Percentiles rank a stretch among this genome's conserved stretches.
Evolutionary conservation across 2,888 invertebrate genomes (phyloP).

Genomic region (Tenthredo amoena): DNA sequence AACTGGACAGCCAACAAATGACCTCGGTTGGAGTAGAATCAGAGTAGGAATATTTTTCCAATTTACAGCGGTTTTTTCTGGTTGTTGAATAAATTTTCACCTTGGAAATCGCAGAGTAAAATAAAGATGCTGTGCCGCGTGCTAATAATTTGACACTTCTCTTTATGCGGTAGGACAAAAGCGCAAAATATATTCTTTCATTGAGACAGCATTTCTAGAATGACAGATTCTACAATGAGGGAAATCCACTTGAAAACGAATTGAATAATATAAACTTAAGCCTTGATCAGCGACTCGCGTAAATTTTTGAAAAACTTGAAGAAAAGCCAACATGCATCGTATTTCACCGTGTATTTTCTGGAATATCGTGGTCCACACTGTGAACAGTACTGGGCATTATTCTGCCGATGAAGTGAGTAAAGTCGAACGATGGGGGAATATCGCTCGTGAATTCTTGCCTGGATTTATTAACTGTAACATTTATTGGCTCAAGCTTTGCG

Average conservation of each 20-base stretch:
- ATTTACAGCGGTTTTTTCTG: not conserved
- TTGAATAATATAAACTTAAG: not conserved
- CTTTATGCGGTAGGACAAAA: not conserved
- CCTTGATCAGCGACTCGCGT: not conserved
- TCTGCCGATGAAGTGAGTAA: not conserved
- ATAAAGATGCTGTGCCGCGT: too few species aligned
- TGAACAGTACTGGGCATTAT: slow-evolving; percentile 17
- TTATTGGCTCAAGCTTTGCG: slow-evolving; percentile 32
- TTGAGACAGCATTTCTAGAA: not conserved
- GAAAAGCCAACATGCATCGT: not conserved
- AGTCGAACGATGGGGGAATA: slow-evolving; percentile 10
- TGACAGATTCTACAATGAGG: not conserved
- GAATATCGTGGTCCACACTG: not conserved
- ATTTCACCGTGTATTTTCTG: not conserved
- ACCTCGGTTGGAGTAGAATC: not conserved
- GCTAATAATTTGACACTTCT: not conserved
- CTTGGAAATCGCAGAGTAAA: not conserved
- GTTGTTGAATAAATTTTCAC: not conserved
- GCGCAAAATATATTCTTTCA: not conserved
- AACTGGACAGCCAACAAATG: not conserved
- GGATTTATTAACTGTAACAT: slow-evolving; percentile 40
- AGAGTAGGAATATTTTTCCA: not conserved
- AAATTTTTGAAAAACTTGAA: not conserved
- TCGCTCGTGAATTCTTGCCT: slow-evolving; percentile 25
- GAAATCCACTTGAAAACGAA: not conserved